phyloP scores from a whole-genome alignment of 2,113 vertebrate genomes.

The human region GRCh38 chr9:86968501-86969000 shows the following conservation, averaged over 20 bases:
- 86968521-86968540: background rate
- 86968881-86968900: background rate
- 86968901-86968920: background rate
- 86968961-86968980: background rate
- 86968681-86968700: slow-evolving; percentile 48
- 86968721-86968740: background rate
- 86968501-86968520: slow-evolving; percentile 29
- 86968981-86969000: background rate
- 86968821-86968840: background rate
- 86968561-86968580: background rate
- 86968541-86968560: slow-evolving; percentile 38
- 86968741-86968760: background rate
- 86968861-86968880: background rate
- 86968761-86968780: background rate
- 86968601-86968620: slow-evolving; percentile 44
- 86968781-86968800: background rate
- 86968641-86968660: slow-evolving; percentile 50
- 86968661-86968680: background rate
- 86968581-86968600: slow-evolving; percentile 29
- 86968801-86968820: background rate
- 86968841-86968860: background rate
- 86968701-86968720: slow-evolving; percentile 1
- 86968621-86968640: background rate
- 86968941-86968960: background rate
- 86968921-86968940: background rate